Evolutionary conservation across 2,797 vertebrate species (phyloP), one percentile per base, ranked within the genome.

Genomic region (Argya squamiceps): DNA sequence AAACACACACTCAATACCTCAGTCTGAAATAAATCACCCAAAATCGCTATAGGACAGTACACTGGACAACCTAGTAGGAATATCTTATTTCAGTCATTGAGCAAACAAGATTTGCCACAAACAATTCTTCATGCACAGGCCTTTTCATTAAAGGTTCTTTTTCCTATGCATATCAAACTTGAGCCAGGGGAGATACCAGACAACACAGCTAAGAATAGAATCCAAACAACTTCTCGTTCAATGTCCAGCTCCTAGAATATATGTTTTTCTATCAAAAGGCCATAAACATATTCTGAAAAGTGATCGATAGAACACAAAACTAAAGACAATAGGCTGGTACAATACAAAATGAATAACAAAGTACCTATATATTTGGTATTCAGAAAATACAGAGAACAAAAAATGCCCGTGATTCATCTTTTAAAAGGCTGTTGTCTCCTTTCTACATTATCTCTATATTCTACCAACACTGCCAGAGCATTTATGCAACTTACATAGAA

Each of bases 221-320:
- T 17, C 17, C 12, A 82, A 71, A 62, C 21, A 71, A 78, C 53
- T 60, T 56, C 26, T 37, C 46, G 14, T 34, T 88, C 4, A 2
- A 36, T 11, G 4, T 23, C 53, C 43, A 83, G 22, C 44, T 62
- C 53, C 39, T 43, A 76, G 30, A 79, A 76, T 50, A 37, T 12
- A n/a, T 10, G 12, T n/a, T 47, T 37, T 87, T 15, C 24, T 58
- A 39, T 13, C 24, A 58, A 64, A 84, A 73, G 24, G 17, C 49
- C 7, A 5, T 37, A 75, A 92, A 36, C 22, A 53, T 8, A 34
- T 44, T 41, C 36, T 65, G 56, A 69, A 84, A 70, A 74, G 46
- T 0, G 0, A 49, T 0, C 4, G 2, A 70, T 11, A 5, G 36
- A 62, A 70, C 7, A 67, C 27, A 71, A 79, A 83, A 50, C 39